phyloP scores from a whole-genome alignment of 2,797 vertebrate species.

The Gobio occitaniae region DNA sequence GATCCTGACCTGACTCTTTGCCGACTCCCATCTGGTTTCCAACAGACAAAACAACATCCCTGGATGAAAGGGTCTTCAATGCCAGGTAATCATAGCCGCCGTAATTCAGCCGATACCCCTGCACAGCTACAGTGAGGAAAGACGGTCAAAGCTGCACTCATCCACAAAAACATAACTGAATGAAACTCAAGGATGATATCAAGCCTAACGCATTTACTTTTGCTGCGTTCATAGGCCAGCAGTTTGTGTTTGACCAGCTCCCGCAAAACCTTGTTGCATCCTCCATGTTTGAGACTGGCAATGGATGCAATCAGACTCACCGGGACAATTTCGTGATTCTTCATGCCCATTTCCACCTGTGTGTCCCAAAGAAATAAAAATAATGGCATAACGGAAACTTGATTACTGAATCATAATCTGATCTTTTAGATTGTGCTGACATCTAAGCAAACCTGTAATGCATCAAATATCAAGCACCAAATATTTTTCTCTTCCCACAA shows the following conservation, averaged over 20 bases:
- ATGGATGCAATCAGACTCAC: slow-evolving; percentile 91
- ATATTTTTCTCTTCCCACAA: background rate
- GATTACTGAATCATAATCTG: background rate
- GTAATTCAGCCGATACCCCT: slow-evolving; percentile 93
- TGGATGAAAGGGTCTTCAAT: slow-evolving; percentile 90
- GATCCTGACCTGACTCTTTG: slow-evolving; percentile 91
- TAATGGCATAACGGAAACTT: background rate
- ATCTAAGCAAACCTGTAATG: background rate
- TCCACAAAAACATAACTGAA: slow-evolving; percentile 6
- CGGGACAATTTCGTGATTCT: slow-evolving; percentile 97
- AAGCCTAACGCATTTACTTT: slow-evolving; percentile 75
- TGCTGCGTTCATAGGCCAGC: slow-evolving; percentile 86
- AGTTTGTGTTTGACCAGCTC: slow-evolving; percentile 96
- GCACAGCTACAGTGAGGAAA: slow-evolving; percentile 80
- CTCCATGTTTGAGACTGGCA: slow-evolving; percentile 94
- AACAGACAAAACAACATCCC: slow-evolving; percentile 87
- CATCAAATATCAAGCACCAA: background rate
- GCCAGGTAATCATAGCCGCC: slow-evolving; percentile 96
- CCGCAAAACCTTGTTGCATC: slow-evolving; percentile 93
- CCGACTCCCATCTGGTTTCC: slow-evolving; percentile 99
- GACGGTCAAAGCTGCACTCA: background rate
- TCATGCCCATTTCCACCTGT: slow-evolving; percentile 99
- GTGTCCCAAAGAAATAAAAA: too few species aligned
- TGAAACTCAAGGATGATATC: too few species aligned
- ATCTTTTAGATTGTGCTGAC: background rate